Percentiles rank a stretch among this genome's conserved stretches.
These are phyloP conservation scores for Tyrophagus putrescentiae DNA, from an alignment of 1,140 invertebrate species.

Conservation along the genomic window DNA sequence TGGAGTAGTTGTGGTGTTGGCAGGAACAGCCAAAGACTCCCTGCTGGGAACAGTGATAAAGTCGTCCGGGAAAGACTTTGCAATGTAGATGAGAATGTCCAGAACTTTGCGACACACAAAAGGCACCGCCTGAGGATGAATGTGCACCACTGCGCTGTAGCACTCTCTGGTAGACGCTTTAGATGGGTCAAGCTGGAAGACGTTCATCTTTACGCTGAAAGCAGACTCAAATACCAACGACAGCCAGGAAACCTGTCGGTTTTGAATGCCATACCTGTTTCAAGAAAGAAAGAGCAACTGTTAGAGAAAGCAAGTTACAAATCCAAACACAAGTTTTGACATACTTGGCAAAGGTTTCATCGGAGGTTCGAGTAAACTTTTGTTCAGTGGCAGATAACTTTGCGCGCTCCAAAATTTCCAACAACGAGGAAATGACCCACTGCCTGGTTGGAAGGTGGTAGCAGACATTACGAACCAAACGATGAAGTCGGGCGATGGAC, in stretches of 20 bases:
- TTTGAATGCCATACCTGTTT: not conserved
- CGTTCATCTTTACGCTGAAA: constrained; percentile 66
- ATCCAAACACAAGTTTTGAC: not conserved
- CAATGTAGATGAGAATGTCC: constrained; percentile 62
- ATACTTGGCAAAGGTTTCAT: not conserved
- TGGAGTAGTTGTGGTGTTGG: constrained; percentile 21
- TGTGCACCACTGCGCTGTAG: constrained; percentile 40
- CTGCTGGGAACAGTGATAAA: constrained; percentile 49
- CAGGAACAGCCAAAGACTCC: constrained; percentile 37
- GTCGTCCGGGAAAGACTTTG: constrained; percentile 64
- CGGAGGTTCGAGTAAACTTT: not conserved
- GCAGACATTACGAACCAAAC: constrained; percentile 66
- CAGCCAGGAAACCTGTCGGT: constrained; percentile 44
- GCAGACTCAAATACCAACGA: constrained; percentile 68
- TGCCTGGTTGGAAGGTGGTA: constrained; percentile 65
- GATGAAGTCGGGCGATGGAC: constrained; percentile 59
- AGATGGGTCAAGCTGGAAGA: constrained; percentile 54
- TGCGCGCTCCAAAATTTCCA: constrained; percentile 24
- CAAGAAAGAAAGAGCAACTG: not conserved
- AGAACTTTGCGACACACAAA: constrained; percentile 60
- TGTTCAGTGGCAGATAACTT: not conserved
- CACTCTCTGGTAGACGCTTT: not conserved
- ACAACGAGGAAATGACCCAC: constrained; percentile 54
- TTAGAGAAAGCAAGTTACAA: not conserved
- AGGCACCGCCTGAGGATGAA: constrained; percentile 69